These are phyloP conservation scores for Actenoides lindsayi DNA, from an alignment of 2,113 vertebrate genomes.

Conservation along the genomic window DNA sequence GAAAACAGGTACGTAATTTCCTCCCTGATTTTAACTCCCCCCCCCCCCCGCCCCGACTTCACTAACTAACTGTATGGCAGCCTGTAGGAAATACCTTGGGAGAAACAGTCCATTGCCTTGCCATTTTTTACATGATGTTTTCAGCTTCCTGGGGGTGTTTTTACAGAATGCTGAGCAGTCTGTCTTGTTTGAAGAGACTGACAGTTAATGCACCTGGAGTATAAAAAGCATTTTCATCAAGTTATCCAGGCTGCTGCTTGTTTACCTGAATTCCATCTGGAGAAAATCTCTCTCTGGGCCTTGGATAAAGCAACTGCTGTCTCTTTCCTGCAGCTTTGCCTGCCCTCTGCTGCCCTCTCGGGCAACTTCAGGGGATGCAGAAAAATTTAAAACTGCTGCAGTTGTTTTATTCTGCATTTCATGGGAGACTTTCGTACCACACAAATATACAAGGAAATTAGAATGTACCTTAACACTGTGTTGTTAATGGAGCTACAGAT, in stretches of 20 bases:
- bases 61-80: neutral
- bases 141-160: neutral
- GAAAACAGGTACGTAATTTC: neutral
- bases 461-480: neutral
- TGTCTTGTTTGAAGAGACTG: neutral
- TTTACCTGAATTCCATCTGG: neutral
- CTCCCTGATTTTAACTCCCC: neutral
- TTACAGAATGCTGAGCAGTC: neutral
- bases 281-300: neutral
- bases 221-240: neutral
- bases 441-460: neutral
- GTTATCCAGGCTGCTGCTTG: neutral
- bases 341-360: slow-evolving; percentile 62
- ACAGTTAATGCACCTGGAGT: neutral
- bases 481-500: neutral
- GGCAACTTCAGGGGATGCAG: neutral
- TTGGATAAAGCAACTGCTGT: neutral
- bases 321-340: slow-evolving; percentile 1
- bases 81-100: neutral
- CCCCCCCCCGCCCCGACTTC: rapidly evolving
- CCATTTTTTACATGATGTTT: neutral
- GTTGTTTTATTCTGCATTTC: neutral
- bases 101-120: neutral
- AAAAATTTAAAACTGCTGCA: neutral
- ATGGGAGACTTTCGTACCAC: neutral